Percentiles rank a stretch among this genome's conserved stretches.
Evolutionary conservation across 2,113 vertebrate species (phyloP).

Genomic region (Ictalurus furcatus): DNA sequence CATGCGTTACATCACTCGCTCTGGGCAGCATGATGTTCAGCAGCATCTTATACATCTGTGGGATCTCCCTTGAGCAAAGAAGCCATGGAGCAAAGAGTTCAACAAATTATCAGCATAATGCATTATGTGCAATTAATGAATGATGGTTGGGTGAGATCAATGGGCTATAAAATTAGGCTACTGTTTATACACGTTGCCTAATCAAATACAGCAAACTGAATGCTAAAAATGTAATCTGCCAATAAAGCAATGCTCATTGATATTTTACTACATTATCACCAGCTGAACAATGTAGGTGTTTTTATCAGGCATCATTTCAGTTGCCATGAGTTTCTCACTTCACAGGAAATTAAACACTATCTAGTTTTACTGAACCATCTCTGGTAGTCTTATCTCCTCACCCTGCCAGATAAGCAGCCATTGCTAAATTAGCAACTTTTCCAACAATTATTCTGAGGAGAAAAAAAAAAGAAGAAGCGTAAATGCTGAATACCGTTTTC

Average conservation of each 20-base stretch:
- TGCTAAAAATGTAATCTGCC: not conserved
- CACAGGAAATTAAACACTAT: not conserved
- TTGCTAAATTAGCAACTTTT: conserved; percentile 11
- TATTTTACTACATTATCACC: not conserved
- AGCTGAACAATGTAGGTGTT: not conserved
- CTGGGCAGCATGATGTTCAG: not conserved
- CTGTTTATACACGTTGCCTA: not conserved
- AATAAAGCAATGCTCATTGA: not conserved
- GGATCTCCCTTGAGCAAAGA: conserved; percentile 21
- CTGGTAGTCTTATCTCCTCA: conserved; percentile 1
- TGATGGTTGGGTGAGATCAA: conserved; percentile 24
- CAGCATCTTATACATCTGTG: conserved; percentile 23
- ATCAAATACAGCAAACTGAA: not conserved
- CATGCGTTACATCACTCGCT: conserved; percentile 26
- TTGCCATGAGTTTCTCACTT: not conserved
- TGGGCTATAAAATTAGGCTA: not conserved
- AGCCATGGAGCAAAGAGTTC: conserved; percentile 18
- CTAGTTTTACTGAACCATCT: not conserved
- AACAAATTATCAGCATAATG: conserved; percentile 6
- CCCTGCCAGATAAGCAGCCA: not conserved
- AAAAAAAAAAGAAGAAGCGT: not conserved
- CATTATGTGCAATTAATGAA: conserved; percentile 30
- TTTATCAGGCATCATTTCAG: not conserved
- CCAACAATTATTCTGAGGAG: not conserved
- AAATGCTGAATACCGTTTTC: not conserved